Base-by-base conservation (phyloP, 2,888 invertebrate species). In the Drosophila cracens region DNA sequence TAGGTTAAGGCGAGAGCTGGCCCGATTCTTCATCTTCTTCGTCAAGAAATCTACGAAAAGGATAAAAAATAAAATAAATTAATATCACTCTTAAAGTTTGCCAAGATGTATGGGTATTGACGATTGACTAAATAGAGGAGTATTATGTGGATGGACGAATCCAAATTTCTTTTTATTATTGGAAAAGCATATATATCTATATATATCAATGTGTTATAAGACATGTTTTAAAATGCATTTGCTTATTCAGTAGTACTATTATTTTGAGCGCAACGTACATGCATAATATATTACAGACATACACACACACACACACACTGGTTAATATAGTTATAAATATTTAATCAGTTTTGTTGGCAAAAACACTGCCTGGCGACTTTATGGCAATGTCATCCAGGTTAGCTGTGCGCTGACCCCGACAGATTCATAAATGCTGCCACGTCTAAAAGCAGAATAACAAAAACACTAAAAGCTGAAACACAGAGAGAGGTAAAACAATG, bases 351-450 rank as follows among this genome's bases (percentile, higher is more conserved):
- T 68, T 64, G 56, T 64, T 60, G 43, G 54, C 46, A 16, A 46
- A 46, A 46, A 46, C 46, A 46, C 21, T 43, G 25, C 54, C 18
- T 36, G 18, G 13, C 34, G 51, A 68, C 76, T 63, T 70, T 66
- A 66, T 61, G 63, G 61, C 77, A 78, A 78, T 79, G 67, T 71
- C 78, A 78, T 61, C 61, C 77, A 61, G 72, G 57, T 76, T 60
- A 34, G 63, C 63, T 73, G 68, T 73, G 76, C 77, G 61, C 38
- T 74, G 70, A 77, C 67, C 79, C 79, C 63, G 33, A 74, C 74
- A 74, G 61, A 64, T 36, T 34, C 18, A 48, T 21, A 46, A 52
- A 52, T 13, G 33, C 49, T 51, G 49, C 10, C n/a, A 48, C n/a
- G 27, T 46, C 58, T 29, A 11, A 25, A 51, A 62, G 46, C 66